Base-by-base conservation (phyloP, 1,140 invertebrate species). In the Drosophila simulans region DNA sequence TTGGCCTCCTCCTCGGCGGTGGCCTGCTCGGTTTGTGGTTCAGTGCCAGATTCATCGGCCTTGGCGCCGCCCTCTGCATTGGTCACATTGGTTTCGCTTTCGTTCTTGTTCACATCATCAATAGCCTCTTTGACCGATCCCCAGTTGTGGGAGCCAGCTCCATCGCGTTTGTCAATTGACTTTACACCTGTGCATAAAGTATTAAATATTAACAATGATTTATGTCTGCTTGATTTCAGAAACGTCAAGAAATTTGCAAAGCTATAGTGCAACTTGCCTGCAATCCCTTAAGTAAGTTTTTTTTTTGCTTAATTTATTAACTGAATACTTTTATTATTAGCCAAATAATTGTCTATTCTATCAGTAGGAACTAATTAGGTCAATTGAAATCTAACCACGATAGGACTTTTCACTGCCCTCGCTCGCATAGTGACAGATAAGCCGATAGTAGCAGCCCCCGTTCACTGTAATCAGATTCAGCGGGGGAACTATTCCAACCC, bases 141-240 rank as follows among this genome's bases (percentile, higher is more conserved):
- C 98, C 98, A 99, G 92, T 99, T 99, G 93, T 98, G 97, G 81
- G 97, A 95, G 59, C 98, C 98, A 93, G 95, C 96, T 91, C 98
- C 98, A 91, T 99, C 98, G 77, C 97, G 95, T 93, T 99, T 99
- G 90, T 99, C 98, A 77, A 98, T 94, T 65, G 97, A 94, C 93
- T 99, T 99, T 56, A 99, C 96, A 91, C 98, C 97, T 91, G 40
- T 20, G 5, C 5, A 35, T 51, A 20, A 10, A 13, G 15, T 1
- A 60, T 7, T n/a, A 40, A 51, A 4, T 27, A 49, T 40, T 46
- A 52, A 12, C 48, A 46, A 39, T 35, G 8, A 35, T 31, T 43
- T 12, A 1, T 15, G 34, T 51, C 0, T 17, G 0, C 31, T 34
- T 49, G 0, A 2, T 34, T 34, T 10, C 48, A 51, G 27, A 5